Conservation (phyloP, 2,113 vertebrate species). For the Brachirus orientalis region DNA sequence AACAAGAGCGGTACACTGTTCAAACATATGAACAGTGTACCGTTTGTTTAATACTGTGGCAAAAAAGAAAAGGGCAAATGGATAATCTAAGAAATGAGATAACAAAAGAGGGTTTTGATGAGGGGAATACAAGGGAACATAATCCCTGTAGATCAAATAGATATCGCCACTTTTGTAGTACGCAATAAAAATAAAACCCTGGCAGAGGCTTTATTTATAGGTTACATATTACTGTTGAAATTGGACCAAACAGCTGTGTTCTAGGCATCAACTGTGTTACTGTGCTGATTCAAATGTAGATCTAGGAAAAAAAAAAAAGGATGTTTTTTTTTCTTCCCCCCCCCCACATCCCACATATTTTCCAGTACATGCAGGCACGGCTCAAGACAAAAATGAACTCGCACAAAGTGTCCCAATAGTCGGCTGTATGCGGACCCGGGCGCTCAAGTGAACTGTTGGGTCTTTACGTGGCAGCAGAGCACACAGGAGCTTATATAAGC, state of each 20-base stretch:
- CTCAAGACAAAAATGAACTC: too few relatives aligned
- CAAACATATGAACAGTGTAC: too few relatives aligned
- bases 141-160: constrained; percentile 3
- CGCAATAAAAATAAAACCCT: not conserved
- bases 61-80: too few relatives aligned
- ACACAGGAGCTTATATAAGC: constrained; percentile 72
- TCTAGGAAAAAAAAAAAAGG: too few relatives aligned
- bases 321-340: too few relatives aligned
- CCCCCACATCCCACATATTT: too few relatives aligned
- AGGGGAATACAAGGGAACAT: not conserved
- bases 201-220: not conserved
- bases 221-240: not conserved
- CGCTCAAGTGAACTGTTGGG: constrained; percentile 18
- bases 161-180: not conserved
- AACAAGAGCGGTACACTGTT: too few relatives aligned
- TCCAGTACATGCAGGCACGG: too few relatives aligned
- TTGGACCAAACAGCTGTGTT: not conserved
- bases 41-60: too few relatives aligned
- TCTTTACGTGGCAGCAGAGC: constrained; percentile 49
- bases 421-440: constrained; percentile 17
- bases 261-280: not conserved
- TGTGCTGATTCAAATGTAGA: too few relatives aligned
- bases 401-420: constrained; percentile 3
- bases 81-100: constrained; percentile 7
- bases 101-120: not conserved